Evolutionary conservation across 2,888 invertebrate species (phyloP), one percentile per base, ranked within the genome.

Genomic region (Temnothorax rugatulus): DNA sequence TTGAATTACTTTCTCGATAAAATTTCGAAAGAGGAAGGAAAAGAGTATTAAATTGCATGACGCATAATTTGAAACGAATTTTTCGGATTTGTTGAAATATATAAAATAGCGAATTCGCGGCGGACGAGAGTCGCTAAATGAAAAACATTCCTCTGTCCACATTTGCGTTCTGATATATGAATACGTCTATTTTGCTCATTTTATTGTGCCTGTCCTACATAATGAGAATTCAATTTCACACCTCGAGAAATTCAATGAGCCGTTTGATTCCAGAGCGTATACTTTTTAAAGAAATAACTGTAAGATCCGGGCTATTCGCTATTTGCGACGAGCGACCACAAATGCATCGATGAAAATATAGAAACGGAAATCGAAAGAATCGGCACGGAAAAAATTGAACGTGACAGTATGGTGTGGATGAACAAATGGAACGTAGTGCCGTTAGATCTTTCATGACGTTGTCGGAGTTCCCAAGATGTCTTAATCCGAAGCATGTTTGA

Each of bases 241-340:
- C 34, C 71, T 59, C 34, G 15, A 5, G 3, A 29, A 21, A 34
- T 38, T 59, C 57, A 52, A 68, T 13, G 29, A 59, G 13, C 47
- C 25, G 11, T 38, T 50, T 21, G 11, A 59, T 59, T 59, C 18
- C 11, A 18, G 29, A 41, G 69, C 34, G 29, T 44, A 4, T 9
- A 69, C 69, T 69, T 59, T 77, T 47, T 47, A 79, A 41, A 15
- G 29, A 38, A 13, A 15, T 59, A 69, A 79, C 29, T 57, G 69
- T 79, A 71, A 47, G 59, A 52, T 34, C 4, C 38, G 2, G 8
- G 2, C 25, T 44, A 8, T 69, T 5, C n/a, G 63, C 9, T 50
- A 52, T 21, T 4, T 9, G 21, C 21, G 18, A 8, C n/a, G n/a
- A 29, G 29, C n/a, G n/a, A 47, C 25, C 41, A 25, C 44, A 21